Percentiles rank a stretch among this genome's conserved stretches.
phyloP scores from a whole-genome alignment of 2,888 invertebrate genomes.

The Netelia inedita region DNA sequence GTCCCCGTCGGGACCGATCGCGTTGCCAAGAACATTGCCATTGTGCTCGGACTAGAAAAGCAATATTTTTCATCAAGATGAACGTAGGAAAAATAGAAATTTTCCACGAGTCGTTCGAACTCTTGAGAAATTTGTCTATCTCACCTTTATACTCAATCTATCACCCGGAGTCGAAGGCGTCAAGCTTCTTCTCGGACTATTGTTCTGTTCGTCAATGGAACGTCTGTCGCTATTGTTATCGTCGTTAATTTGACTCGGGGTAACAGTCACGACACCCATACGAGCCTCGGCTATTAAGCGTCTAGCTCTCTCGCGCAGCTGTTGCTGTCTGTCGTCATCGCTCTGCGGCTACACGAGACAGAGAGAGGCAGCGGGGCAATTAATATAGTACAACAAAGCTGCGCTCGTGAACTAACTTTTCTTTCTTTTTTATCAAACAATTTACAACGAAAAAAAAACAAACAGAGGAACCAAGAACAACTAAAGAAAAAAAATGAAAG shows the following conservation, averaged over 20 bases:
- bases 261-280: conserved; percentile 86
- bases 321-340: conserved; percentile 94
- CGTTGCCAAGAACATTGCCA: conserved; percentile 85
- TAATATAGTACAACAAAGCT: conserved; percentile 31
- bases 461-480: not conserved
- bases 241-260: conserved; percentile 82
- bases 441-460: conserved; percentile 33
- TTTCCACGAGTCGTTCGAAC: no score
- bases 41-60: conserved; percentile 84
- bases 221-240: conserved; percentile 82
- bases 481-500: conserved; percentile 52
- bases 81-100: conserved; percentile 35
- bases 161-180: conserved; percentile 83
- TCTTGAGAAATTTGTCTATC: not conserved
- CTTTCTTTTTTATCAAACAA: conserved; percentile 9
- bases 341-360: conserved; percentile 85
- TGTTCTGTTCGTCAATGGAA: conserved; percentile 83
- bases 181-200: conserved; percentile 83
- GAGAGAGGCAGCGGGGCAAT: conserved; percentile 52
- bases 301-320: conserved; percentile 94
- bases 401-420: conserved; percentile 12
- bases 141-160: conserved; percentile 81
- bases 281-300: conserved; percentile 95
- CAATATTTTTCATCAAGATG: not conserved
- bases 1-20: conserved; percentile 77